phyloP scores from a whole-genome alignment of 2,888 invertebrate species.

The Epiblema foenella region DNA sequence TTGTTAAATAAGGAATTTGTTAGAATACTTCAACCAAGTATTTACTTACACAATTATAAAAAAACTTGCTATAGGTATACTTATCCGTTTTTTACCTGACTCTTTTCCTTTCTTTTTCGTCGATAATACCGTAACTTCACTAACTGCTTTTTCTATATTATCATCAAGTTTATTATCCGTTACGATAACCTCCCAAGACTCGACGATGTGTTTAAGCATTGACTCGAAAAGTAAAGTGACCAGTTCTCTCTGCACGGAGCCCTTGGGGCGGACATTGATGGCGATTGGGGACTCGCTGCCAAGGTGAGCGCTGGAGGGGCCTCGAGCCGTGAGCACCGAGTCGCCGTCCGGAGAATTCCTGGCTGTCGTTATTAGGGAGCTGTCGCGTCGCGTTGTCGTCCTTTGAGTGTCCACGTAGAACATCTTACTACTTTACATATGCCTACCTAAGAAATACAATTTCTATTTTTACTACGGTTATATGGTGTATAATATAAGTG shows the following conservation, averaged over 20 bases:
- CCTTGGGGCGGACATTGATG: constrained; percentile 56
- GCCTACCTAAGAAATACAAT: background rate
- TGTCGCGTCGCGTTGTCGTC: constrained; percentile 71
- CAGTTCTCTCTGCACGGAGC: constrained; percentile 67
- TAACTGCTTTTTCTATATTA: constrained; percentile 57
- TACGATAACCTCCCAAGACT: constrained; percentile 69
- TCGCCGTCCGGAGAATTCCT: constrained; percentile 46
- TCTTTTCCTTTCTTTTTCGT: constrained; percentile 62
- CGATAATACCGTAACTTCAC: constrained; percentile 59
- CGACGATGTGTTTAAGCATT: constrained; percentile 70
- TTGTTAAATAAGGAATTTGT: too few relatives aligned
- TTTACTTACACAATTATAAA: too few relatives aligned
- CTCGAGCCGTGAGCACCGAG: constrained; percentile 51
- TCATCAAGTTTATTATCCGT: constrained; percentile 60
- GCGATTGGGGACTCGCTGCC: constrained; percentile 54
- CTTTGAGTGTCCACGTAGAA: constrained; percentile 72
- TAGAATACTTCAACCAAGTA: too few relatives aligned
- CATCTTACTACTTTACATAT: constrained; percentile 53
- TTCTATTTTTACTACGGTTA: background rate
- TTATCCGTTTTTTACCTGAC: background rate
- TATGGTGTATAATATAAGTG: background rate
- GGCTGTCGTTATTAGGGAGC: constrained; percentile 62
- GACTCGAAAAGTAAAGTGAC: constrained; percentile 72
- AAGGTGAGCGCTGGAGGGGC: constrained; percentile 53
- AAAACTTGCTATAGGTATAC: too few relatives aligned